Conservation (phyloP, 2,797 vertebrate species). For the Paguma larvata region DNA sequence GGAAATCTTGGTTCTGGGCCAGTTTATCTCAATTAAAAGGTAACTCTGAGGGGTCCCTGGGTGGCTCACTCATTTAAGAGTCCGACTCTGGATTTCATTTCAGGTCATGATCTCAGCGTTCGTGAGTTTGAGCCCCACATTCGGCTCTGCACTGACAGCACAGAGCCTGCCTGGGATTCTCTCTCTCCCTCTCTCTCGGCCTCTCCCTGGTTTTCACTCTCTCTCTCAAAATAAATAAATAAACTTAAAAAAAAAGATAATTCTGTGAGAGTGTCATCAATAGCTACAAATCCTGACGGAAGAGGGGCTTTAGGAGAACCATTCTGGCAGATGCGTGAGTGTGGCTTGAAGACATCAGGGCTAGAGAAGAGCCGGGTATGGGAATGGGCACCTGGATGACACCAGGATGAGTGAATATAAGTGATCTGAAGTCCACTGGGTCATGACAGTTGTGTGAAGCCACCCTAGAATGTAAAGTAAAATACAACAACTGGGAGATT, state of each 20-base stretch:
- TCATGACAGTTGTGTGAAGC: not conserved
- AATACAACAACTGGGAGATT: not conserved
- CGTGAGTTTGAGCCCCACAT: no score
- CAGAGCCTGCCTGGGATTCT: no score
- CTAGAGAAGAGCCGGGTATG: not conserved
- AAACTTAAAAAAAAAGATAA: no score
- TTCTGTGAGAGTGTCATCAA: not conserved
- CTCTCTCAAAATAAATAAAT: no score
- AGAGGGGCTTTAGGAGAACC: not conserved
- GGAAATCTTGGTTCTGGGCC: not conserved
- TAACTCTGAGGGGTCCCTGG: not conserved
- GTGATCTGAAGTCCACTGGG: not conserved
- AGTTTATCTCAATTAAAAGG: not conserved
- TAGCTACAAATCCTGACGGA: not conserved
- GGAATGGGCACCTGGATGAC: not conserved
- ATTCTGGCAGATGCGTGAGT: not conserved
- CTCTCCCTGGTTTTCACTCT: no score
- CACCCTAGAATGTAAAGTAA: not conserved
- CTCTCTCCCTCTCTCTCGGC: no score
- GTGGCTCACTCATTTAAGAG: no score
- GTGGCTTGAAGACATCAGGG: not conserved
- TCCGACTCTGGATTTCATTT: no score
- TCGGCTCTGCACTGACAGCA: no score
- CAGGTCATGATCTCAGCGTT: no score
- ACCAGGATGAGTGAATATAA: not conserved